Percentiles rank a stretch among this genome's conserved stretches.
Evolutionary conservation across 2,888 invertebrate species (phyloP).

Genomic region (Callosobruchus maculatus): DNA sequence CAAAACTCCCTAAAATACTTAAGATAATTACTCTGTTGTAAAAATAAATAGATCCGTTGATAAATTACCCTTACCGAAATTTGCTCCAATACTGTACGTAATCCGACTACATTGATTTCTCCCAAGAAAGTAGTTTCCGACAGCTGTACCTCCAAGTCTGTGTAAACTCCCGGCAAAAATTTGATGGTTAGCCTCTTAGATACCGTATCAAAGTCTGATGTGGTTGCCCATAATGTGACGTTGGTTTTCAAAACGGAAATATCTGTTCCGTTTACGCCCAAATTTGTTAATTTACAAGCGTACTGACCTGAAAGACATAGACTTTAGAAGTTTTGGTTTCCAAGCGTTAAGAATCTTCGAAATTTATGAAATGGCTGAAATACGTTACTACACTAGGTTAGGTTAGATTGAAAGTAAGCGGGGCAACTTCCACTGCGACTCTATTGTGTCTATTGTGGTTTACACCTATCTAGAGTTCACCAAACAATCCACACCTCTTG

Average conservation of each 20-base stretch:
- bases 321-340: not conserved
- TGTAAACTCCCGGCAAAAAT: constrained; percentile 43
- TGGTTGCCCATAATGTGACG: constrained; percentile 39
- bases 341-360: not conserved
- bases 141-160: constrained; percentile 31
- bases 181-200: constrained; percentile 35
- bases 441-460: too few species aligned
- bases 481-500: too few species aligned
- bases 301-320: constrained; percentile 38
- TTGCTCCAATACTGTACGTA: constrained; percentile 56
- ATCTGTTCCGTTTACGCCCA: constrained; percentile 29
- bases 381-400: too few species aligned
- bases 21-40: too few species aligned
- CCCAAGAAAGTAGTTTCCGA: constrained; percentile 28
- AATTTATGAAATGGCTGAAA: too few species aligned
- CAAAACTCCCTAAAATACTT: too few species aligned
- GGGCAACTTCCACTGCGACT: too few species aligned
- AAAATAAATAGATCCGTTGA: too few species aligned
- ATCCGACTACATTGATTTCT: constrained; percentile 51
- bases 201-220: constrained; percentile 32
- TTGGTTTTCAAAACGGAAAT: constrained; percentile 38
- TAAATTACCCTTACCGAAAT: constrained; percentile 46
- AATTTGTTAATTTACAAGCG: constrained; percentile 40
- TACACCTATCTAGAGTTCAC: too few species aligned
- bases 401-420: too few species aligned